Percentiles rank a stretch among this genome's conserved stretches.
Conservation (phyloP, 2,113 vertebrate species). For the Otolemur garnettii region DNA sequence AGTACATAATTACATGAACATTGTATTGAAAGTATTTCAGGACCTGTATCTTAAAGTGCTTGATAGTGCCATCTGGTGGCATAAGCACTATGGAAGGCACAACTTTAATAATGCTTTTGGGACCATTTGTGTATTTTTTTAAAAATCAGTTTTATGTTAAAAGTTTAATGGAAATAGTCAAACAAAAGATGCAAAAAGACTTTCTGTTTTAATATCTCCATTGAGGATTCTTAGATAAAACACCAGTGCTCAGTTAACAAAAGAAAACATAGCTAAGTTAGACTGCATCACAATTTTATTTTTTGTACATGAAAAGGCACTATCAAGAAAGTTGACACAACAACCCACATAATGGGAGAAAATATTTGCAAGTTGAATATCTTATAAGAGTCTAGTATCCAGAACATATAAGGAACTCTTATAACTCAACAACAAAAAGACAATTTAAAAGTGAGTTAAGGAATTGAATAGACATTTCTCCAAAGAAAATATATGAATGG, state of each 20-base stretch:
- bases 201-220: conserved; percentile 6
- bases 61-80: conserved; percentile 83
- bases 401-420: conserved; percentile 29
- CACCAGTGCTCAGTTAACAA: conserved; percentile 4
- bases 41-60: conserved; percentile 28
- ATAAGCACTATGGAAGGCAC: not conserved
- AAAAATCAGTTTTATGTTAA: conserved; percentile 51
- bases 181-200: not conserved
- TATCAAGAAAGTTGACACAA: conserved; percentile 42
- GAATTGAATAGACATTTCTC: conserved; percentile 35
- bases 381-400: not conserved
- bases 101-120: not conserved
- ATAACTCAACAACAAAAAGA: conserved; percentile 34
- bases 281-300: conserved; percentile 32
- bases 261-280: conserved; percentile 26
- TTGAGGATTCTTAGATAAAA: conserved; percentile 36
- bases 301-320: not conserved
- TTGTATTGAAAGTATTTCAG: not conserved
- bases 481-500: not conserved
- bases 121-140: not conserved
- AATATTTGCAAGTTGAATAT: conserved; percentile 22
- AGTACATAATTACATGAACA: conserved; percentile 37
- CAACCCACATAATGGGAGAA: conserved; percentile 10
- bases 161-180: conserved; percentile 53
- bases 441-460: not conserved